These are phyloP conservation scores for Allacma fusca DNA, from an alignment of 2,888 invertebrate species.

Conservation along the genomic window DNA sequence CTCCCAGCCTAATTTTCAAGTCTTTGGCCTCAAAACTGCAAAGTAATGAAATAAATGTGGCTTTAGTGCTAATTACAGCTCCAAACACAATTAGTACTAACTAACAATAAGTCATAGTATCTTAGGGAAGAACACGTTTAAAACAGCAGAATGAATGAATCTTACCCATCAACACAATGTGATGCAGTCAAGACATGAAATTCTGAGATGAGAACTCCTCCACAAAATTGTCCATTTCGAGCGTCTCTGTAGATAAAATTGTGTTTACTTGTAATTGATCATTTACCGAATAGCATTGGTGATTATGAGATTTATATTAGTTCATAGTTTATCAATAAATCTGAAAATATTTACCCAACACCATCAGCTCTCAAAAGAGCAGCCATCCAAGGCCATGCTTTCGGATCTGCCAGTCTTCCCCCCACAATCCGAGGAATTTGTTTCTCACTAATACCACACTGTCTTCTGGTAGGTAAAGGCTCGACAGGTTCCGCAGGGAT, in stretches of 20 bases:
- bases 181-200: constrained; percentile 80
- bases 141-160: too few relatives aligned
- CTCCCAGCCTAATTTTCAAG: constrained; percentile 77
- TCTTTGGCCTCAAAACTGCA: constrained; percentile 71
- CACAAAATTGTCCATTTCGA: constrained; percentile 73
- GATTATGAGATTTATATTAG: too few relatives aligned
- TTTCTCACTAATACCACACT: constrained; percentile 69
- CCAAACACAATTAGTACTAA: too few relatives aligned
- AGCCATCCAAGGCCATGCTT: constrained; percentile 87
- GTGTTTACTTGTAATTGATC: too few relatives aligned
- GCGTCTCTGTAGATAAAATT: constrained; percentile 50
- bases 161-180: constrained; percentile 74
- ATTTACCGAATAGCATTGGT: too few relatives aligned
- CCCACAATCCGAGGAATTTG: constrained; percentile 70
- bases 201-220: constrained; percentile 81
- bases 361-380: constrained; percentile 45
- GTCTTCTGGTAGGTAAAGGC: constrained; percentile 13
- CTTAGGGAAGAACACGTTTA: too few relatives aligned
- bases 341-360: constrained; percentile 47
- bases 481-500: constrained; percentile 5
- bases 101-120: too few relatives aligned
- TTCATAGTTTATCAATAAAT: too few relatives aligned
- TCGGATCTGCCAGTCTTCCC: constrained; percentile 71
- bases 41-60: constrained; percentile 42
- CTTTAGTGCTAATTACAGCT: too few relatives aligned